Evolutionary conservation across 2,113 vertebrate genomes (phyloP).

Genomic region (Hemiprocne comata): DNA sequence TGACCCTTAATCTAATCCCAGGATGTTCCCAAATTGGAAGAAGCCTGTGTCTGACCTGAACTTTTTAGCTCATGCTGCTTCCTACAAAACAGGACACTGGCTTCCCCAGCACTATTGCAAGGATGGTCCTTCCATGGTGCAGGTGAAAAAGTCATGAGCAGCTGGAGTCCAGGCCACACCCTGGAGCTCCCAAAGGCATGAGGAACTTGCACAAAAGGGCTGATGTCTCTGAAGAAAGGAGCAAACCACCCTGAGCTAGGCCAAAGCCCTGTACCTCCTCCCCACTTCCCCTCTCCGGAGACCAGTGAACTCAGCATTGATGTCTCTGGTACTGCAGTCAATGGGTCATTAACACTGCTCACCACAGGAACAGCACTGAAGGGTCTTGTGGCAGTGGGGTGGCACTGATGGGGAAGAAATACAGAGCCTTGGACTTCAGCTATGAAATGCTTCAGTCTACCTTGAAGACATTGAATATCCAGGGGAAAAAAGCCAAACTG

Average conservation of each 20-base stretch:
- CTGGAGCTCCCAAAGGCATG: neutral
- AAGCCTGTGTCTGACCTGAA: neutral
- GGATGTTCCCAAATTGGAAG: neutral
- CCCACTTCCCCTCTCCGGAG: neutral
- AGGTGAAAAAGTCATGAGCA: neutral
- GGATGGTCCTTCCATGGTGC: accelerated
- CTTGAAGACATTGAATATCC: neutral
- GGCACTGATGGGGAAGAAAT: neutral
- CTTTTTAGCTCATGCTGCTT: neutral
- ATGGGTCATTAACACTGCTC: accelerated
- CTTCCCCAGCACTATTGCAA: neutral
- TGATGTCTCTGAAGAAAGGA: neutral
- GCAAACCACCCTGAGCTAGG: neutral
- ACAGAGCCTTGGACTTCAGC: neutral
- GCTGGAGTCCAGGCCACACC: neutral
- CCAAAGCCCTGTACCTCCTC: neutral
- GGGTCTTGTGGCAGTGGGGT: neutral
- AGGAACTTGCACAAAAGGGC: neutral
- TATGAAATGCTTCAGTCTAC: neutral
- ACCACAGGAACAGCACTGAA: accelerated
- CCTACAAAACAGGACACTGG: neutral
- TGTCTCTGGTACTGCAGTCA: neutral
- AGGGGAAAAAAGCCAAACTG: neutral
- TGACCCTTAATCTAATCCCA: neutral
- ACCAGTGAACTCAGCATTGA: neutral